Conservation (phyloP, 2,888 invertebrate genomes). For the Chrysina gloriosa region DNA sequence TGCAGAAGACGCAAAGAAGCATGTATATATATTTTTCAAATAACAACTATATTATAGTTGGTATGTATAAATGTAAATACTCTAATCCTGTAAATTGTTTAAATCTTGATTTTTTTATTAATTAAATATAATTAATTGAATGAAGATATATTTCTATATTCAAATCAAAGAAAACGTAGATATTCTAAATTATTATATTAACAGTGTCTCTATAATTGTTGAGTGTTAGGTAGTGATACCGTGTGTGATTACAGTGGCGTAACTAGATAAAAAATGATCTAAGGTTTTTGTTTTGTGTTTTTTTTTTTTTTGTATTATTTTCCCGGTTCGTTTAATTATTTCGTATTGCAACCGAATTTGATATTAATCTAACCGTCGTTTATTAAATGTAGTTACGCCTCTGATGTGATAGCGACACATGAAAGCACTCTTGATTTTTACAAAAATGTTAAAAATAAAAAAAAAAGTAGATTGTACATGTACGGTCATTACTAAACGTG, state of each 20-base stretch:
- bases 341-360: background rate
- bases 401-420: slow-evolving; percentile 34
- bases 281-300: background rate
- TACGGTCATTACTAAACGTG: no score
- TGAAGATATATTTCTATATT: slow-evolving; percentile 50
- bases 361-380: background rate
- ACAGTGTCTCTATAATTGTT: slow-evolving; percentile 55
- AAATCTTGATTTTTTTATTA: slow-evolving; percentile 47
- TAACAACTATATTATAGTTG: slow-evolving; percentile 40
- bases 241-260: slow-evolving; percentile 54
- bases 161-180: slow-evolving; percentile 28
- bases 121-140: slow-evolving; percentile 36
- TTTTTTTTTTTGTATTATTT: background rate
- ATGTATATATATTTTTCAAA: slow-evolving; percentile 38
- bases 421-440: slow-evolving; percentile 29
- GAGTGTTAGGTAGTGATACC: slow-evolving; percentile 57
- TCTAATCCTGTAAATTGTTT: slow-evolving; percentile 53
- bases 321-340: no score
- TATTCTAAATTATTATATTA: slow-evolving; percentile 44
- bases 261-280: no score
- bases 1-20: slow-evolving; percentile 14
- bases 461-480: background rate
- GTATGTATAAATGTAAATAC: slow-evolving; percentile 58
- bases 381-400: slow-evolving; percentile 20
- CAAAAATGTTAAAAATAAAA: background rate